phyloP scores from a whole-genome alignment of 2,113 vertebrate genomes.

The Lonchura striata region DNA sequence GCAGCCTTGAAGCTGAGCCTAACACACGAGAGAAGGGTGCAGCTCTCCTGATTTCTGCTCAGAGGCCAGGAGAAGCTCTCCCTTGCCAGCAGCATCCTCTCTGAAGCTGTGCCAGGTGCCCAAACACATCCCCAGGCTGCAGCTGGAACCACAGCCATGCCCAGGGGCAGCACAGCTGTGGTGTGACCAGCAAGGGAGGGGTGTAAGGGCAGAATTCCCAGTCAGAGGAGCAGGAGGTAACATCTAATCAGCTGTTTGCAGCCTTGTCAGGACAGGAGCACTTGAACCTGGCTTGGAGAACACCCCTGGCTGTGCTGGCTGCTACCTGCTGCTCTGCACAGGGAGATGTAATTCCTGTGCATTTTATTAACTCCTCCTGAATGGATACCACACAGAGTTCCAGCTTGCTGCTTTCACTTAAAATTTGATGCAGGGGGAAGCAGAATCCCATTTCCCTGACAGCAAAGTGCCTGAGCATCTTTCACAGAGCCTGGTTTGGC shows the following conservation, averaged over 20 bases:
- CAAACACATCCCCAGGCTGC: fast-evolving
- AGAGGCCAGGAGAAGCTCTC: background rate
- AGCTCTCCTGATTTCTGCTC: background rate
- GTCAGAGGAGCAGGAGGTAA: background rate
- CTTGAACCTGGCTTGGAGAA: background rate
- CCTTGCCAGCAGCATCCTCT: fast-evolving
- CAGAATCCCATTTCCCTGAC: background rate
- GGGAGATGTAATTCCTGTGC: background rate
- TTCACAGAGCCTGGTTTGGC: background rate
- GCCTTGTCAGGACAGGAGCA: background rate
- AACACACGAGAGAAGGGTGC: background rate
- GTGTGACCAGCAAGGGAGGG: background rate
- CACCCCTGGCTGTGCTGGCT: fast-evolving
- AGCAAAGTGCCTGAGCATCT: background rate
- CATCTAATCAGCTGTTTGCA: background rate
- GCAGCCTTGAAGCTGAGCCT: background rate
- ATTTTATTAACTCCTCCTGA: background rate
- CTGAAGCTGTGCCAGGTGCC: background rate
- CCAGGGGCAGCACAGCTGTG: background rate
- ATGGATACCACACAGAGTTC: no score
- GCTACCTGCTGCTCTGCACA: background rate
- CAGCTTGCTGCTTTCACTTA: background rate
- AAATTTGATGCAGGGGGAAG: background rate
- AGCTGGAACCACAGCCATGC: background rate
- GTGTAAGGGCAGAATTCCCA: background rate